Base-by-base conservation (phyloP, 2,113 vertebrate species). In the Corythoichthys intestinalis region DNA sequence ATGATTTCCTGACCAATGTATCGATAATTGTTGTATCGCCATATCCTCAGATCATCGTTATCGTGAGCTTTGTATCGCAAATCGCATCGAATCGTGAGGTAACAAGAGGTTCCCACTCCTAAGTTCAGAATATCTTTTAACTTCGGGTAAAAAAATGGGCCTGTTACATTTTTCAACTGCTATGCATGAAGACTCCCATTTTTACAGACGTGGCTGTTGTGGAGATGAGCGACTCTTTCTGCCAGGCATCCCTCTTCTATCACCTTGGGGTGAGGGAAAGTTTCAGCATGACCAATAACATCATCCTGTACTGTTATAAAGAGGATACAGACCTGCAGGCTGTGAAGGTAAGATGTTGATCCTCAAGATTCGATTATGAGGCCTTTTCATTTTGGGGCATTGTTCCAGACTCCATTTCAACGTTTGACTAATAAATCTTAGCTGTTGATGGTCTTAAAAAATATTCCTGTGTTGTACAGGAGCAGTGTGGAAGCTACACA, bases 261-360 rank as follows among this genome's bases (percentile, higher is more conserved):
- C 94, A 97, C 86, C 90, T 97, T 0, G 95, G 94, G 0, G 92
- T 96, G 60, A 91, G 95, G 0, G 94, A 97, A 83, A 96, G 95
- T 79, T 97, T 94, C 93, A 92, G 92, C 72, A 96, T 96, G 95
- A 95, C 91, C 71, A 94, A 96, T 80, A 97, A 96, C 59, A 82
- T 95, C 38, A 93, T 98, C 38, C 90, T 98, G 6, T 98, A 95
- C 81, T 90, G 93, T 70, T 91, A 89, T 74, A 91, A 91, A 0
- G 91, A 93, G 59, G 92, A 94, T 6, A 88, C 90, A 8, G 90
- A 91, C 39, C 85, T 96, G 12, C 94, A 93, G 75, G 88, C 93
- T 37, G 80, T 95, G 1, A 92, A 93, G 90, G 95, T 97, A 91
- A 2, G 0, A 2, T 35, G 37, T 12, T 34, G 57, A 44, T 7